Evolutionary conservation across 2,113 vertebrate genomes (phyloP).

Genomic region (Megaleporinus macrocephalus): DNA sequence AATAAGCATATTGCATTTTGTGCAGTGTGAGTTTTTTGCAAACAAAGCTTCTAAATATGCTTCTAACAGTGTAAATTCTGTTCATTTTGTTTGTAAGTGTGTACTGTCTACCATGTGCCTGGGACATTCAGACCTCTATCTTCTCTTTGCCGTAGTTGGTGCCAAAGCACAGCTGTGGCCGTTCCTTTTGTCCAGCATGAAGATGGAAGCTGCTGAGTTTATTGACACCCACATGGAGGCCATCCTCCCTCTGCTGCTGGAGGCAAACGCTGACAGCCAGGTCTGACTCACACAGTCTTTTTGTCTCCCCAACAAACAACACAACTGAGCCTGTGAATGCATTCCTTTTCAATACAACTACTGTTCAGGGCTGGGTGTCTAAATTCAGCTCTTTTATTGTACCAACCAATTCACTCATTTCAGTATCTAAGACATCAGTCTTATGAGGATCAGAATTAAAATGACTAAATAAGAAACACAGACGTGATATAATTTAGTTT

Average conservation of each 20-base stretch:
- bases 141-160: constrained; percentile 71
- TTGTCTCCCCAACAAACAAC: background rate
- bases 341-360: too few species aligned
- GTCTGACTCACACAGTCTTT: constrained; percentile 62
- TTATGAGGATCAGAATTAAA: too few species aligned
- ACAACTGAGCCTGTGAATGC: background rate
- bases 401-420: too few species aligned
- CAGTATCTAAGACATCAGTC: too few species aligned
- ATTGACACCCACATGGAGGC: constrained; percentile 85
- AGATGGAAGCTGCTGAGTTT: constrained; percentile 85
- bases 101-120: background rate
- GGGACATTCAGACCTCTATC: background rate
- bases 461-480: too few species aligned
- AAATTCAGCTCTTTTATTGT: too few species aligned
- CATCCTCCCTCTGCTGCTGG: constrained; percentile 84
- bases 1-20: background rate
- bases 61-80: background rate
- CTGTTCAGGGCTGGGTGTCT: too few species aligned
- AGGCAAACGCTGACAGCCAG: constrained; percentile 79
- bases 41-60: too few species aligned
- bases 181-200: constrained; percentile 86
- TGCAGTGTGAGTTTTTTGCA: too few species aligned
- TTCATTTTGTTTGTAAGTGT: background rate
- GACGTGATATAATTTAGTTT: too few species aligned
- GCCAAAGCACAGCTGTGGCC: constrained; percentile 86